Evolutionary conservation across 2,888 invertebrate species (phyloP).

Genomic region (Calliopum simillimum): DNA sequence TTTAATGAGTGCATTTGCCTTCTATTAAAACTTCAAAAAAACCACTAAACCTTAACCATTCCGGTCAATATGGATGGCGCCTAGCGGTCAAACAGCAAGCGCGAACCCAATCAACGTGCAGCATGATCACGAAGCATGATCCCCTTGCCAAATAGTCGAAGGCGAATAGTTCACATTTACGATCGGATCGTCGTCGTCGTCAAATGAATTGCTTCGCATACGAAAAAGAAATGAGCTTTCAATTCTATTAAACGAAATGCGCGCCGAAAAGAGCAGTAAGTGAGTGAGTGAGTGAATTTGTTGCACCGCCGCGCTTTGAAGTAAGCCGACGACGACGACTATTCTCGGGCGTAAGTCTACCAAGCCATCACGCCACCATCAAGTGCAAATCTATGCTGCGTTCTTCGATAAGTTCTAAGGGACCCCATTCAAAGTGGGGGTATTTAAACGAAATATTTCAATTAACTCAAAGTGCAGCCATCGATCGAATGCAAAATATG

Average conservation of each 20-base stretch:
- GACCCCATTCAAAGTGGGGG: constrained; percentile 25
- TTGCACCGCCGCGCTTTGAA: constrained; percentile 54
- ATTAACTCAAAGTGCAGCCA: constrained; percentile 54
- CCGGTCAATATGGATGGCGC: constrained; percentile 53
- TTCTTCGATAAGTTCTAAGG: background rate
- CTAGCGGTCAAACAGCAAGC: constrained; percentile 62
- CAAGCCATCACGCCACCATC: too few species aligned
- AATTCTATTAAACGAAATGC: constrained; percentile 64
- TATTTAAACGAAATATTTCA: constrained; percentile 60
- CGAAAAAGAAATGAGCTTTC: constrained; percentile 64
- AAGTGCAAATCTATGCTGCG: too few species aligned
- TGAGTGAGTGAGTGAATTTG: too few species aligned
- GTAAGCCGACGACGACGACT: constrained; percentile 47
- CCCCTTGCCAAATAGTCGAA: too few species aligned
- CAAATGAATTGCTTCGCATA: constrained; percentile 62
- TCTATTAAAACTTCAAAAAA: too few species aligned
- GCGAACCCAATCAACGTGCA: constrained; percentile 44
- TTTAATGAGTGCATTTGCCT: too few species aligned
- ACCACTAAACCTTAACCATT: too few species aligned
- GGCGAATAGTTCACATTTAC: constrained; percentile 36
- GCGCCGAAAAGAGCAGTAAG: constrained; percentile 42
- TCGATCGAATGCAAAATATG: constrained; percentile 22
- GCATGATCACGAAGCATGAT: too few species aligned
- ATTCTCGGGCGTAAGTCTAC: too few species aligned
- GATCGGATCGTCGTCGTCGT: too few species aligned